A percentile compares a stretch with the other conserved stretches of the same genome.
Conservation (phyloP, 2,888 invertebrate genomes). For the Camptogramma bilineatum region DNA sequence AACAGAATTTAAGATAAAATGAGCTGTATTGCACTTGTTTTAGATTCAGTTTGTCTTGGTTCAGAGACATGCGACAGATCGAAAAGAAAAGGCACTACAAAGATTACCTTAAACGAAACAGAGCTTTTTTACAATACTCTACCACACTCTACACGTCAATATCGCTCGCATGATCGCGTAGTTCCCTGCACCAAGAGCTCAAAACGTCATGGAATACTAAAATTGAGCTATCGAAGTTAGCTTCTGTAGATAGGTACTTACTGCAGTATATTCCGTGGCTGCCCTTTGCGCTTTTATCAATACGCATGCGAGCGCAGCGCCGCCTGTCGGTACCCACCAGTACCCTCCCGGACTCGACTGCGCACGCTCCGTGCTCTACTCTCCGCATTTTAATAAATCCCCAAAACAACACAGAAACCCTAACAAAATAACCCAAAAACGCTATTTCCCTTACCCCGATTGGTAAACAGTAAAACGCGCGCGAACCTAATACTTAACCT, state of each 20-base stretch:
- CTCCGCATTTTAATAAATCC: slow-evolving; percentile 66
- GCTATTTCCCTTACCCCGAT: background rate
- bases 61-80: background rate
- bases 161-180: background rate
- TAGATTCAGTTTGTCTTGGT: background rate
- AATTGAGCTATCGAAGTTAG: slow-evolving; percentile 3
- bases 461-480: slow-evolving; percentile 31
- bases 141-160: background rate
- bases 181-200: background rate
- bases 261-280: slow-evolving; percentile 12
- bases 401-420: slow-evolving; percentile 66
- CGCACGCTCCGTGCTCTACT: slow-evolving; percentile 77
- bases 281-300: slow-evolving; percentile 78
- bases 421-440: slow-evolving; percentile 35
- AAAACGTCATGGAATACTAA: background rate
- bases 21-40: slow-evolving; percentile 3
- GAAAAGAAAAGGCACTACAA: background rate
- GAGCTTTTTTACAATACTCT: background rate
- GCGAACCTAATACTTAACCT: slow-evolving; percentile 54
- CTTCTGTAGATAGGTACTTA: slow-evolving; percentile 5
- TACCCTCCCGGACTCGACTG: slow-evolving; percentile 67
- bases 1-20: background rate
- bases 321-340: slow-evolving; percentile 71
- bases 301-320: slow-evolving; percentile 61
- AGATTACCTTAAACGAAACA: background rate